Percentiles rank a stretch among this genome's conserved stretches.
These are phyloP conservation scores for Bombylius discolor DNA, from an alignment of 2,888 invertebrate species.

Conservation along the genomic window DNA sequence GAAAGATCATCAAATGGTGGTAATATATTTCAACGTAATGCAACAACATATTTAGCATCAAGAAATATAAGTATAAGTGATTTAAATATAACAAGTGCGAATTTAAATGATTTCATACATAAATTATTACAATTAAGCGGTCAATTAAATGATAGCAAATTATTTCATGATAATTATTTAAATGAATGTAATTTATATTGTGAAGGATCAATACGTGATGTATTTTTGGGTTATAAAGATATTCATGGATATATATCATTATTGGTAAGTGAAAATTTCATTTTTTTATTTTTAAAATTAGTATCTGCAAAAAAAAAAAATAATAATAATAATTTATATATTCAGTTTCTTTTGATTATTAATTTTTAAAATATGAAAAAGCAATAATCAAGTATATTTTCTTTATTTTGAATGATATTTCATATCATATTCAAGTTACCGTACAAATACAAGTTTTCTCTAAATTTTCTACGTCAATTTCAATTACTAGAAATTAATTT, in stretches of 20 bases:
- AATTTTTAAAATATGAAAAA: no score
- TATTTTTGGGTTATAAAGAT: conserved; percentile 50
- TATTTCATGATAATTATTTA: background rate
- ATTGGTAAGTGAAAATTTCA: conserved; percentile 43
- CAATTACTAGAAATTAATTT: no score
- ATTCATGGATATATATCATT: conserved; percentile 75
- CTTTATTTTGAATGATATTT: no score
- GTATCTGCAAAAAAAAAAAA: no score
- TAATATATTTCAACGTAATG: conserved; percentile 2
- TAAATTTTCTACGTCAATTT: no score
- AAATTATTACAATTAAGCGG: conserved; percentile 3
- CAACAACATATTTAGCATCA: conserved; percentile 4
- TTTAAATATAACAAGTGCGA: conserved; percentile 8
- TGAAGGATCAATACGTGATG: conserved; percentile 44
- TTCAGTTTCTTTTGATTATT: no score
- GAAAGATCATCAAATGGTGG: background rate
- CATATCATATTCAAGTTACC: no score
- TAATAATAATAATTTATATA: no score
- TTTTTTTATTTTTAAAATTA: background rate
- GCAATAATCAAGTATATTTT: no score
- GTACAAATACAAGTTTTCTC: no score
- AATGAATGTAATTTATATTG: conserved; percentile 41
- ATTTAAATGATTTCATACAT: conserved; percentile 8
- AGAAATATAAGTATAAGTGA: conserved; percentile 6
- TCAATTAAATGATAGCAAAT: conserved; percentile 1